Percentiles rank a stretch among this genome's conserved stretches.
Evolutionary conservation across 2,888 invertebrate species (phyloP).

Genomic region (Acleris literana): DNA sequence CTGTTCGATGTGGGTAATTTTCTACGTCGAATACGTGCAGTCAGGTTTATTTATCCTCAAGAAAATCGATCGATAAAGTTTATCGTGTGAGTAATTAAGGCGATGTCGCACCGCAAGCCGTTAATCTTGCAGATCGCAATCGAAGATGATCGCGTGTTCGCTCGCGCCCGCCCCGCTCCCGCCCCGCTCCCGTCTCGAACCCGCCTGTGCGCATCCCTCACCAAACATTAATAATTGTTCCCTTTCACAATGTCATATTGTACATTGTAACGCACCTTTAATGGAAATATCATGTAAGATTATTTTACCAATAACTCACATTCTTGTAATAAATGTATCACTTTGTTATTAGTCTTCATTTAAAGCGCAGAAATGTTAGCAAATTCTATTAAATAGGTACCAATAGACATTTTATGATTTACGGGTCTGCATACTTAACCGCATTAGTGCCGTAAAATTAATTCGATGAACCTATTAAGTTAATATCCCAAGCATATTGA

Average conservation of each 20-base stretch:
- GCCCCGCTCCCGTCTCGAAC: conserved; percentile 32
- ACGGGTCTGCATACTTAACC: neutral
- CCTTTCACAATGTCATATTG: conserved; percentile 48
- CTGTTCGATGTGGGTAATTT: conserved; percentile 13
- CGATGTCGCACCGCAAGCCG: conserved; percentile 69
- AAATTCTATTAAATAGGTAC: too few relatives aligned
- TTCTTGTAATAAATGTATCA: too few relatives aligned
- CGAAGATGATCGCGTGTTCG: conserved; percentile 72
- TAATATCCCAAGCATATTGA: conserved; percentile 43
- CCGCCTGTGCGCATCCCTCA: conserved; percentile 36
- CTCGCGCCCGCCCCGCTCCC: conserved; percentile 45
- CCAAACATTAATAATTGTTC: conserved; percentile 53
- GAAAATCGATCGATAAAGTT: conserved; percentile 68
- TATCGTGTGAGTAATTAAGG: conserved; percentile 74
- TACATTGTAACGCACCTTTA: conserved; percentile 54
- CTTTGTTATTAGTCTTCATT: too few relatives aligned
- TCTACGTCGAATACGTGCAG: conserved; percentile 24
- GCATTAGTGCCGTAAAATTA: conserved; percentile 43
- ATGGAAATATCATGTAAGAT: conserved; percentile 71
- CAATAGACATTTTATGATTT: too few relatives aligned
- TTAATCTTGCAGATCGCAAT: conserved; percentile 78
- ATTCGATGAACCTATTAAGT: conserved; percentile 47
- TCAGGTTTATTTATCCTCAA: conserved; percentile 48
- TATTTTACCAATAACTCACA: conserved; percentile 56
- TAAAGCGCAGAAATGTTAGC: too few relatives aligned